A percentile compares a stretch with the other conserved stretches of the same genome.
These are phyloP conservation scores for Ephestia elutella DNA, from an alignment of 1,140 invertebrate species.

Conservation along the genomic window DNA sequence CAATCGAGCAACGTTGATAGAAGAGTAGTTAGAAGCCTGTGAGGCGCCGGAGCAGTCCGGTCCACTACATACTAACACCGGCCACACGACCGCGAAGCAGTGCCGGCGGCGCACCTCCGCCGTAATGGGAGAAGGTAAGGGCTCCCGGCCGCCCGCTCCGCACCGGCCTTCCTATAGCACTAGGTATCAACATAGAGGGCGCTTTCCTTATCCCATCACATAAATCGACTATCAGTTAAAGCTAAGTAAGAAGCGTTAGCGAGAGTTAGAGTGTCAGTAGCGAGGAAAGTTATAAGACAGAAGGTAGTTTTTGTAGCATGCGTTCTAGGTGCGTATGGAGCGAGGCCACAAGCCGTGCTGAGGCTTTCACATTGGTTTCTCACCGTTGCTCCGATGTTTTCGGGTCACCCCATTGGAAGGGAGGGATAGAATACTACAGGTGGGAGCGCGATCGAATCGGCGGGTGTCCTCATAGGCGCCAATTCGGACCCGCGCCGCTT, in stretches of 20 bases:
- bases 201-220: conserved; percentile 81
- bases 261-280: conserved; percentile 55
- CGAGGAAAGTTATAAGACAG: conserved; percentile 59
- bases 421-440: conserved; percentile 39
- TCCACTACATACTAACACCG: conserved; percentile 47
- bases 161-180: conserved; percentile 53
- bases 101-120: conserved; percentile 69
- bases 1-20: conserved; percentile 47
- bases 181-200: conserved; percentile 67
- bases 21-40: conserved; percentile 66
- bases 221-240: conserved; percentile 55
- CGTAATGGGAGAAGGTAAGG: conserved; percentile 79
- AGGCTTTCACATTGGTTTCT: conserved; percentile 63
- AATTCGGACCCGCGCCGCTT: conserved; percentile 32
- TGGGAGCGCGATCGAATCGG: conserved; percentile 42
- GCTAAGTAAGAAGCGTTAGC: conserved; percentile 63
- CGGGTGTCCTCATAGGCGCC: conserved; percentile 30
- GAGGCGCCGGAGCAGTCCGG: conserved; percentile 45
- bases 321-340: conserved; percentile 59
- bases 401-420: conserved; percentile 48
- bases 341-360: conserved; percentile 64
- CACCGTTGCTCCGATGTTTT: conserved; percentile 64
- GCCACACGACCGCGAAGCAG: conserved; percentile 60
- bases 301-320: conserved; percentile 47
- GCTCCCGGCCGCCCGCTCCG: conserved; percentile 70